Evolutionary conservation across 1,140 invertebrate species (phyloP), one percentile per base, ranked within the genome.

Genomic region (Drosophila ercepeae): DNA sequence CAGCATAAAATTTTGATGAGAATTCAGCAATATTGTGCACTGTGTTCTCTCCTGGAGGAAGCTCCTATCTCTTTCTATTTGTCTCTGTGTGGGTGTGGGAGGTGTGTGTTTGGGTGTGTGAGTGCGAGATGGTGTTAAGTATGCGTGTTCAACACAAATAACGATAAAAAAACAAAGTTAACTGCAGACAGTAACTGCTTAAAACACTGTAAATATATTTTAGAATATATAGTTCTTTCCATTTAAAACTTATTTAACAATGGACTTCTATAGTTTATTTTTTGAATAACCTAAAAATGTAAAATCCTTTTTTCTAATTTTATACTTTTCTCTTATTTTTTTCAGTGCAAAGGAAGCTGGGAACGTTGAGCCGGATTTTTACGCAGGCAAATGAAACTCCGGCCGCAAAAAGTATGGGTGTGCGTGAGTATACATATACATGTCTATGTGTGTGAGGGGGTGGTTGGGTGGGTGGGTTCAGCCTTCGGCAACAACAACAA

Each of bases 1-100:
- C 76, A 82, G 69, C 86, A 90, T 91, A 78, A 91, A 91, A 91
- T 90, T 91, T 91, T 91, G 89, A 91, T 91, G 89, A 91, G 89
- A 86, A 89, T 83, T 83, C 82, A 74, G 78, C 81, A 84, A 90
- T 90, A 89, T 90, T 90, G 89, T 74, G 84, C 71, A 53, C 39
- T 61, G 51, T 18, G 21, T 32, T 46, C 34, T 46, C 34, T 74
- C 41, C 52, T 44, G 71, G 63, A 65, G 51, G 67, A 49, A 44
- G 52, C 58, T 72, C 29, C 50, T 39, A 67, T 51, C 53, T 68
- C n/a, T 44, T 27, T 39, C 50, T 49, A 14, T 52, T 9, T 50
- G 8, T 41, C 5, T 52, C 8, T 46, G 8, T 16, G 19, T 65
- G 16, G 58, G 18, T 39, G 23, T 48, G 23, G 51, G 21, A 50